phyloP scores from a whole-genome alignment of 2,888 invertebrate species.

The Allolobophora icterica region DNA sequence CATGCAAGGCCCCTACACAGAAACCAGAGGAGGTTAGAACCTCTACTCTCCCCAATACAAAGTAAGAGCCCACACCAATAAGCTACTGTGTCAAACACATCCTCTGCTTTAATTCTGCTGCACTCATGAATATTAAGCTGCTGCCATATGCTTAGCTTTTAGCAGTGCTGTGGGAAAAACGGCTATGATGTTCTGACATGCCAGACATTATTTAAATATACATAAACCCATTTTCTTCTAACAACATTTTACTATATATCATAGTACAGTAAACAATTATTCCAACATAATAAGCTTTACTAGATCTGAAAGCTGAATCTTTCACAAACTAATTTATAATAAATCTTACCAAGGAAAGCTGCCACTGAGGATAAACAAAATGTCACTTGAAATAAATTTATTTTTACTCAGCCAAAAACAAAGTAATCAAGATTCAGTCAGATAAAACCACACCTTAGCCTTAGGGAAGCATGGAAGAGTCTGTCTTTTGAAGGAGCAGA shows the following conservation, averaged over 20 bases:
- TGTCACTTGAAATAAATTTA: background rate
- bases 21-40: no score
- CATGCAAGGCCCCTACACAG: no score
- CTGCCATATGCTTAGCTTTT: background rate
- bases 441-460: background rate
- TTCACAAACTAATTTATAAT: background rate
- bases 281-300: background rate
- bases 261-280: background rate
- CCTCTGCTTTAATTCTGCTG: background rate
- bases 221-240: constrained; percentile 10
- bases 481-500: background rate
- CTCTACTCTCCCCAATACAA: background rate
- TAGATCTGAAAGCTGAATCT: background rate
- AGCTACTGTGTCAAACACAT: no score
- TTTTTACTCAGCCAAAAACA: background rate
- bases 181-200: background rate
- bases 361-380: background rate
- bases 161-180: background rate
- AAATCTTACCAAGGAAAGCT: background rate
- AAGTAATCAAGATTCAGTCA: background rate
- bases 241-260: background rate
- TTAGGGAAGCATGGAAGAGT: background rate
- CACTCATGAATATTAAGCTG: background rate
- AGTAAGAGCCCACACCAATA: background rate
- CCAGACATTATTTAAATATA: background rate